Evolutionary conservation across 2,113 vertebrate species (phyloP), one percentile per base, ranked within the genome.

Genomic region (Phalacrocorax carbo): DNA sequence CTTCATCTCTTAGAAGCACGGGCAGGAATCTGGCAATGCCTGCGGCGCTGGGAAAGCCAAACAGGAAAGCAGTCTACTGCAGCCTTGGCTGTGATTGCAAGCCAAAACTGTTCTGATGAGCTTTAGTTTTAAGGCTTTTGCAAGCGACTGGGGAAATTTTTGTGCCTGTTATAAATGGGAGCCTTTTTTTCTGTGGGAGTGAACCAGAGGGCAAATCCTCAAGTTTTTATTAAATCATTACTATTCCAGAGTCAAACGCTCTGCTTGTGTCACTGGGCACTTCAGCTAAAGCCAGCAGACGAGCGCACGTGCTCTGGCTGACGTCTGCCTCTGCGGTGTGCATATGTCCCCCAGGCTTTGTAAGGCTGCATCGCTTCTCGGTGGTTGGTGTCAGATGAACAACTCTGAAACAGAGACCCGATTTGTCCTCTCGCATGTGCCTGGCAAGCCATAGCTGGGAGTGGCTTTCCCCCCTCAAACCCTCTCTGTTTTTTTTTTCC

Each of bases 271-370:
- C 48, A 13, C 44, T 4, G 2, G 30, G 54, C 1, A 2, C 17
- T 23, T 77, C 42, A 15, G 42, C 30, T 30, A 44, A 48, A 70
- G 49, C 46, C 80, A 69, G 17, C n/a, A 86, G 52, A 32, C 5
- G 36, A 29, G 5, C 29, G 36, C 20, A 5, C 2, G 0, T 7
- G 46, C 64, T 62, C 58, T 44, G 86, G 40, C 65, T 77, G 79
- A 34, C 0, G 1, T 7, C 32, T 46, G 73, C 29, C 25, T 10
- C 82, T 0, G 0, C 40, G 34, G 9, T 21, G 26, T 54, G 23
- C 12, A 0, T 7, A 2, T 3, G 15, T 11, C 58, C 3, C 1
- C 22, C 54, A 36, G 42, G 27, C 36, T 66, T 51, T 29, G 1
- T 17, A 10, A n/a, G 52, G 23, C 80, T 27, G 8, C 60, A 11